phyloP scores from a whole-genome alignment of 1,140 invertebrate genomes.

The Meloidogyne hapla region DNA sequence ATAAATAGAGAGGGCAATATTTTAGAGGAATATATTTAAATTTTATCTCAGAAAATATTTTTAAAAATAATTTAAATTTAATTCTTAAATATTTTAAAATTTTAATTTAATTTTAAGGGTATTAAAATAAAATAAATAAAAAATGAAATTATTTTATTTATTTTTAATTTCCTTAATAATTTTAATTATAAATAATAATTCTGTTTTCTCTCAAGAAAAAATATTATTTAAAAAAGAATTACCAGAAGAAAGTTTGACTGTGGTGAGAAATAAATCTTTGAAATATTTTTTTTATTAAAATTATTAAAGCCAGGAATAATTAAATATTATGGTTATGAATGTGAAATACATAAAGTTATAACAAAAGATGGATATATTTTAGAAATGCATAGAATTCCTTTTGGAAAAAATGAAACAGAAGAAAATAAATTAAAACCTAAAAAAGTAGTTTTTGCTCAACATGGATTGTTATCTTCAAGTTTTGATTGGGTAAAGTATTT shows the following conservation, averaged over 20 bases:
- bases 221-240: background rate
- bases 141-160: background rate
- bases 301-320: conserved; percentile 46
- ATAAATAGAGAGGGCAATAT: too few species aligned
- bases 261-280: background rate
- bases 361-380: conserved; percentile 77
- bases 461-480: conserved; percentile 76
- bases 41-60: too few species aligned
- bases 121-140: too few species aligned
- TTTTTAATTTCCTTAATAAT: background rate
- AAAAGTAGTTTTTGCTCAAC: conserved; percentile 69
- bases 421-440: conserved; percentile 4
- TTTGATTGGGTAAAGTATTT: conserved; percentile 73
- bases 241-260: conserved; percentile 29
- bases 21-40: too few species aligned
- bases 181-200: background rate
- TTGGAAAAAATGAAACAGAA: conserved; percentile 65
- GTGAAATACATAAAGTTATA: conserved; percentile 70
- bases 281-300: background rate
- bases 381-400: conserved; percentile 74
- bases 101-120: too few species aligned
- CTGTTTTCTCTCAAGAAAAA: background rate
- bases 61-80: too few species aligned
- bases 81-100: too few species aligned
- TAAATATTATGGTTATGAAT: conserved; percentile 69